These are phyloP conservation scores for Seriola rivoliana DNA, from an alignment of 2,113 vertebrate genomes.

Conservation along the genomic window DNA sequence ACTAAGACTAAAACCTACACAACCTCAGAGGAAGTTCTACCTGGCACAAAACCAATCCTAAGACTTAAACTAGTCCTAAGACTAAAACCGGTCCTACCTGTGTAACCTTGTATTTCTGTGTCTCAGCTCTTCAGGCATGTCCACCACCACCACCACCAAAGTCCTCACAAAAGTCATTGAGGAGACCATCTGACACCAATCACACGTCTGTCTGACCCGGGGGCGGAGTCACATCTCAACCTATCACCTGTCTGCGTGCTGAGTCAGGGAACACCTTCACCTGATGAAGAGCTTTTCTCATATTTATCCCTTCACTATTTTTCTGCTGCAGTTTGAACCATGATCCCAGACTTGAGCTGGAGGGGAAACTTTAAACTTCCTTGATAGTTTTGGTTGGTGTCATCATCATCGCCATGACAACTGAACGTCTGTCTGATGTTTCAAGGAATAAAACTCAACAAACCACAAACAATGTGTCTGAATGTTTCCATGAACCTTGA, in stretches of 20 bases:
- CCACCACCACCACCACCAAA: slow-evolving; percentile 30
- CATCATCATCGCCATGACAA: not conserved
- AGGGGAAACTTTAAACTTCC: not conserved
- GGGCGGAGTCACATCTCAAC: slow-evolving; percentile 10
- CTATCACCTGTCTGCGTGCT: slow-evolving; percentile 6
- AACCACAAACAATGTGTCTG: slow-evolving; percentile 1
- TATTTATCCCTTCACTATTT: not conserved
- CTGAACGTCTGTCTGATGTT: not conserved
- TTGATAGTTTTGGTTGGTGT: not conserved
- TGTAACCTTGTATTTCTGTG: not conserved
- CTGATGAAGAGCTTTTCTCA: not conserved
- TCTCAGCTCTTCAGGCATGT: not conserved
- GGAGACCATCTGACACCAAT: slow-evolving; percentile 24
- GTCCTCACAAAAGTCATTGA: slow-evolving; percentile 67
- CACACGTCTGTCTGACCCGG: slow-evolving; percentile 19
- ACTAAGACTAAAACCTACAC: not conserved
- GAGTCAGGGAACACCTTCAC: not conserved
- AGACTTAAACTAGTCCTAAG: not conserved
- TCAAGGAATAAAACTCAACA: slow-evolving; percentile 51
- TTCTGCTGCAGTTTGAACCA: not conserved
- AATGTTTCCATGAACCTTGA: not conserved
- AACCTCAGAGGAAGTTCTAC: not conserved
- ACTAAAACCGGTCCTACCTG: not conserved
- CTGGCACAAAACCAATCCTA: too few relatives aligned
- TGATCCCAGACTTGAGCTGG: not conserved